Conservation (phyloP, 1,140 invertebrate genomes). For the Tenebrio molitor region DNA sequence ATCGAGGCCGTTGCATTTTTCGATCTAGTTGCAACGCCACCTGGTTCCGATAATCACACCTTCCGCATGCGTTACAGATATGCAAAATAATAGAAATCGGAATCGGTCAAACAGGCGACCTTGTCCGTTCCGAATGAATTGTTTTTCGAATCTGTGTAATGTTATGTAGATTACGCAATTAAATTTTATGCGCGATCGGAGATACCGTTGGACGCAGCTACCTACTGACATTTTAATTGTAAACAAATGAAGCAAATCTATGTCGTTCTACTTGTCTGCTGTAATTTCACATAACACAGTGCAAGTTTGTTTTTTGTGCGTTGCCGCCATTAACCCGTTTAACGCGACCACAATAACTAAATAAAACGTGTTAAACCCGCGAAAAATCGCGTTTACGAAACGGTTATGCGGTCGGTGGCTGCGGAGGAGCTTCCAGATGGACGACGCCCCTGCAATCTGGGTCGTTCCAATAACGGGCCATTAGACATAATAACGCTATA, state of each 20-base stretch:
- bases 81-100: too few relatives aligned
- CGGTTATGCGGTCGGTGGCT: background rate
- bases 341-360: slow-evolving; percentile 15
- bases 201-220: slow-evolving; percentile 11
- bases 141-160: background rate
- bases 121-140: background rate
- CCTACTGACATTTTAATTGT: slow-evolving; percentile 39
- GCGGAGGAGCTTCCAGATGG: slow-evolving; percentile 7
- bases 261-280: slow-evolving; percentile 31
- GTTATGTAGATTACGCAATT: slow-evolving; percentile 29
- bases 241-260: slow-evolving; percentile 37
- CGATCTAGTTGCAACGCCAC: slow-evolving; percentile 4
- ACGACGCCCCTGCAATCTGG: background rate
- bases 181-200: slow-evolving; percentile 13
- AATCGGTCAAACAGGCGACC: background rate
- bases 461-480: slow-evolving; percentile 25
- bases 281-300: slow-evolving; percentile 1
- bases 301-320: background rate
- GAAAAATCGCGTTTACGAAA: slow-evolving; percentile 10
- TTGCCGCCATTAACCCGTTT: slow-evolving; percentile 19
- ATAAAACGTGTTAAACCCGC: background rate
- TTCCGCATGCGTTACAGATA: background rate
- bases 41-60: slow-evolving; percentile 1
- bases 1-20: slow-evolving; percentile 12
- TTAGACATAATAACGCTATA: slow-evolving; percentile 22